Percentiles rank a stretch among this genome's conserved stretches.
Evolutionary conservation across 2,113 vertebrate species (phyloP).

Genomic region (Eclectus roratus): DNA sequence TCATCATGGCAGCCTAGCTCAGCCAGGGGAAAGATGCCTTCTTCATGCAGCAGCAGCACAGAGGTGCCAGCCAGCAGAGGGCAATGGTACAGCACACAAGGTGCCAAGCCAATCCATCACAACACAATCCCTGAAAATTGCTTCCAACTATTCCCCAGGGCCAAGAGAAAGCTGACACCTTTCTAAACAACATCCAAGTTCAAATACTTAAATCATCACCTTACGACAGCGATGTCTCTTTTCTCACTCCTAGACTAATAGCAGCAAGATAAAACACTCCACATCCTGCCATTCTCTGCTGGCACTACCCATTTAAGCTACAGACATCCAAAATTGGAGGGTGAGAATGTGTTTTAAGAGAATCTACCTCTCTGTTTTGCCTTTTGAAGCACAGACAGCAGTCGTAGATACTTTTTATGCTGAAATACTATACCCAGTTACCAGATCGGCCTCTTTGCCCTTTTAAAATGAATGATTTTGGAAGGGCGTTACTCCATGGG

Average conservation of each 20-base stretch:
- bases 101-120: neutral
- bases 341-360: neutral
- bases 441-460: neutral
- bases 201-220: neutral
- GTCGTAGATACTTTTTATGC: neutral
- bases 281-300: neutral
- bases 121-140: neutral
- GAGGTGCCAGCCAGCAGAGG: slow-evolving; percentile 28
- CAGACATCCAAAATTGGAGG: neutral
- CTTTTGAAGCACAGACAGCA: neutral
- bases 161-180: neutral
- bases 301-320: neutral
- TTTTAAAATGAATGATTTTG: neutral
- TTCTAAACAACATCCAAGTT: neutral
- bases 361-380: neutral
- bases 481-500: neutral
- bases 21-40: neutral
- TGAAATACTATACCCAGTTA: neutral
- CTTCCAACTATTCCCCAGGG: neutral
- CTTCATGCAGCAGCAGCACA: neutral
- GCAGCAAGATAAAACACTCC: neutral
- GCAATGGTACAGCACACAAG: neutral
- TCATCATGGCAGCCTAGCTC: neutral
- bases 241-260: neutral
- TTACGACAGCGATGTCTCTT: neutral